Percentiles rank a stretch among this genome's conserved stretches.
Evolutionary conservation across 2,113 vertebrate species (phyloP).

Genomic region (Nothobranchius furzeri): DNA sequence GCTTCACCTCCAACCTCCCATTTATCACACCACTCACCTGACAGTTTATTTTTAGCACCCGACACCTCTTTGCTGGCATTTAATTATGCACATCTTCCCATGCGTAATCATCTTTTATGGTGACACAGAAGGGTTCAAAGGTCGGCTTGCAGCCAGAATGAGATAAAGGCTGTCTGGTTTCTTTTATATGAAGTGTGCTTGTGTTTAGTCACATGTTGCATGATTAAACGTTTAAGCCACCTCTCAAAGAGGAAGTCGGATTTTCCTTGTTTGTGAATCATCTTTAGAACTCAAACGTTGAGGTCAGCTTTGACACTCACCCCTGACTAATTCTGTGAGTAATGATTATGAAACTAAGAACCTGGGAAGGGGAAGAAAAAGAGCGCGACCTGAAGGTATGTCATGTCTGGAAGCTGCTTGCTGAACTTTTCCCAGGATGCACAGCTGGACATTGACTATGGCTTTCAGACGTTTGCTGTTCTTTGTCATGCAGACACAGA

Average conservation of each 20-base stretch:
- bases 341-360: conserved; percentile 37
- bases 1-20: conserved; percentile 58
- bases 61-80: conserved; percentile 58
- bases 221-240: conserved; percentile 20
- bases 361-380: conserved; percentile 24
- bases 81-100: conserved; percentile 74
- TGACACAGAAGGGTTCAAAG: conserved; percentile 45
- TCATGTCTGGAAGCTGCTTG: conserved; percentile 54
- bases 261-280: conserved; percentile 46
- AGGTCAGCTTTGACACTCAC: conserved; percentile 25
- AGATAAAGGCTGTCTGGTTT: conserved; percentile 21
- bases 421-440: conserved; percentile 16
- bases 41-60: conserved; percentile 76
- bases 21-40: conserved; percentile 77
- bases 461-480: too few species aligned
- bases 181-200: conserved; percentile 4
- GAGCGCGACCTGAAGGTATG: conserved; percentile 28
- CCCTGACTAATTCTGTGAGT: conserved; percentile 44
- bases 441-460: conserved; percentile 27
- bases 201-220: background rate
- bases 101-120: conserved; percentile 57
- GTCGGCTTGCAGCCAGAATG: conserved; percentile 2
- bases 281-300: conserved; percentile 13
- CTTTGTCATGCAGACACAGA: background rate
- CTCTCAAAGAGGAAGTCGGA: conserved; percentile 22